These are phyloP conservation scores for Atherix ibis DNA, from an alignment of 2,888 invertebrate species.

Conservation along the genomic window DNA sequence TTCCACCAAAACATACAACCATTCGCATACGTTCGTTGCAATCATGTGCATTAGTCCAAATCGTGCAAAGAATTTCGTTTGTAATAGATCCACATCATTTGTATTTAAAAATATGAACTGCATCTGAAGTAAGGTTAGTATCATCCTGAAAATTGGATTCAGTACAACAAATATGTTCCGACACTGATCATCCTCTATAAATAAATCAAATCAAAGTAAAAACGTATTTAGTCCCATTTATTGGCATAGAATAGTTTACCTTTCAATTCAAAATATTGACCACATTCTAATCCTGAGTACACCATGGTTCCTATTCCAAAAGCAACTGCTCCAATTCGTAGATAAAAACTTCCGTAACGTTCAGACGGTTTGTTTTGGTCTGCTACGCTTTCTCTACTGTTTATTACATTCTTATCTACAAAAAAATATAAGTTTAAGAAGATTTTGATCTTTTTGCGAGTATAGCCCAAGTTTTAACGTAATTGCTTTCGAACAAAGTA, in stretches of 20 bases:
- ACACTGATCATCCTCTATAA: slow-evolving; percentile 35
- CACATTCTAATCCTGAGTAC: slow-evolving; percentile 45
- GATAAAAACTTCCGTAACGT: slow-evolving; percentile 63
- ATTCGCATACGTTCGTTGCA: slow-evolving; percentile 74
- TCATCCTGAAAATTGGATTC: slow-evolving; percentile 57
- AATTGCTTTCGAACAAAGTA: too few relatives aligned
- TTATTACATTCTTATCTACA: too few relatives aligned
- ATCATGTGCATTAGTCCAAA: slow-evolving; percentile 85
- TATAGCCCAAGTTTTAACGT: too few relatives aligned
- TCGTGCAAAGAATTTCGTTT: slow-evolving; percentile 48
- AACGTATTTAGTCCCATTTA: too few relatives aligned
- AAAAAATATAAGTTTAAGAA: too few relatives aligned
- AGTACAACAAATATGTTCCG: slow-evolving; percentile 44
- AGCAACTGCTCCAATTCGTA: slow-evolving; percentile 57
- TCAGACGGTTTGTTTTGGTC: slow-evolving; percentile 17
- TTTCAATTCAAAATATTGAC: slow-evolving; percentile 50
- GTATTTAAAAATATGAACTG: slow-evolving; percentile 79
- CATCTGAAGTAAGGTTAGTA: slow-evolving; percentile 68
- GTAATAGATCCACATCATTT: slow-evolving; percentile 43
- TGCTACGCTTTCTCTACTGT: too few relatives aligned
- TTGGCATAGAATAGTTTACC: slow-evolving; percentile 10
- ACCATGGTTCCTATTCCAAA: slow-evolving; percentile 42
- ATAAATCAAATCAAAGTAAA: neutral
- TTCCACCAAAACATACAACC: slow-evolving; percentile 65
- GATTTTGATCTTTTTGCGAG: too few relatives aligned